Evolutionary conservation across 2,113 vertebrate genomes (phyloP).

Genomic region (Eulemur rufifrons): DNA sequence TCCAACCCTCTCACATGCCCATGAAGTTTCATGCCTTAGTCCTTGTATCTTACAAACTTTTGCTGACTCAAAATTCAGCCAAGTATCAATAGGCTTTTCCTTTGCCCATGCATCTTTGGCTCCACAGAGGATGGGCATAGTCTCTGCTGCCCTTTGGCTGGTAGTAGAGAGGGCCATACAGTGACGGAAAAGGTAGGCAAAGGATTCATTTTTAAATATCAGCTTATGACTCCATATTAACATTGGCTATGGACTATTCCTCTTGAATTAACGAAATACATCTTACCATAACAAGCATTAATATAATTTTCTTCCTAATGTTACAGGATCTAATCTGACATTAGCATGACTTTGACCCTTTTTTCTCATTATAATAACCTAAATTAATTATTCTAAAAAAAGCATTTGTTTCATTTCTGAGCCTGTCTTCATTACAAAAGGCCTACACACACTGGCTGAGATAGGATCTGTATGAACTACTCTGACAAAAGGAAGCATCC

Average conservation of each 20-base stretch:
- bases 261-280: slow-evolving; percentile 4
- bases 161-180: neutral
- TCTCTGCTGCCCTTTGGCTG: neutral
- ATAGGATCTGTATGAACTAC: neutral
- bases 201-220: neutral
- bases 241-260: neutral
- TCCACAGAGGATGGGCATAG: neutral
- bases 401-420: slow-evolving; percentile 4
- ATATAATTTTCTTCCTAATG: slow-evolving; percentile 35
- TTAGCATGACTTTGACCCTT: slow-evolving; percentile 29
- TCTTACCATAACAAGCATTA: neutral
- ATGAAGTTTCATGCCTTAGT: neutral
- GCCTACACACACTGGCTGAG: neutral
- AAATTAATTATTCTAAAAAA: slow-evolving; percentile 10
- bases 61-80: neutral
- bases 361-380: slow-evolving; percentile 25
- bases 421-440: neutral
- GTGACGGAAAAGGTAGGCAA: neutral
- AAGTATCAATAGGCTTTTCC: neutral
- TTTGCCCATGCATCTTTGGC: neutral
- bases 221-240: neutral
- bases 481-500: neutral
- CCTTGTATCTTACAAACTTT: neutral
- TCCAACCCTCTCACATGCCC: no score
- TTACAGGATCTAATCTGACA: neutral